A percentile compares a stretch with the other conserved stretches of the same genome.
phyloP scores from a whole-genome alignment of 1,140 invertebrate genomes.

The Brachionus calyciflorus region DNA sequence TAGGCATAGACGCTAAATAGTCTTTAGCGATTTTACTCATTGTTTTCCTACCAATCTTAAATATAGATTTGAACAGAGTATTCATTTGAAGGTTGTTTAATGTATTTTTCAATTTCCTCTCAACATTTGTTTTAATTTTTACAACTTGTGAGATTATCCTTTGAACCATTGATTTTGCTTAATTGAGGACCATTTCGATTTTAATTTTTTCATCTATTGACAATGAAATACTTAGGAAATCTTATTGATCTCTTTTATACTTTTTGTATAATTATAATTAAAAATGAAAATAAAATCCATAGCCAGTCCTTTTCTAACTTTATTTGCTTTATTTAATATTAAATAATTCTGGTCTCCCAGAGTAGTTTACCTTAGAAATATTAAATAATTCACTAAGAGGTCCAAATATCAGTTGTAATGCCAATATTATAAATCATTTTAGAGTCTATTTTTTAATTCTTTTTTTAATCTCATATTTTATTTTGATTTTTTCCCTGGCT shows the following conservation, averaged over 20 bases:
- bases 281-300: no score
- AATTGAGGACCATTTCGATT: not conserved
- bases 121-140: no score
- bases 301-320: no score
- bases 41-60: no score
- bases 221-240: no score
- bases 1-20: not conserved
- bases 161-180: not conserved
- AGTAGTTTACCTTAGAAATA: no score
- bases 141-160: no score
- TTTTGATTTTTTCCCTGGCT: slow-evolving; percentile 7
- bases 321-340: not conserved
- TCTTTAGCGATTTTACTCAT: not conserved
- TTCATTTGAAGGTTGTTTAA: not conserved
- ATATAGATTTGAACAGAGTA: not conserved
- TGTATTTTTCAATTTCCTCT: no score
- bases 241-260: no score
- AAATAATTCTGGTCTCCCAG: no score
- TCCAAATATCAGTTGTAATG: slow-evolving; percentile 12
- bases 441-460: not conserved
- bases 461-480: slow-evolving; percentile 8
- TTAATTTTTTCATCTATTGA: no score
- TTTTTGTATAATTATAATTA: not conserved
- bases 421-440: not conserved
- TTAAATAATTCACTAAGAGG: not conserved